Base-by-base conservation (phyloP, 2,888 invertebrate species). In the Seira ritae region DNA sequence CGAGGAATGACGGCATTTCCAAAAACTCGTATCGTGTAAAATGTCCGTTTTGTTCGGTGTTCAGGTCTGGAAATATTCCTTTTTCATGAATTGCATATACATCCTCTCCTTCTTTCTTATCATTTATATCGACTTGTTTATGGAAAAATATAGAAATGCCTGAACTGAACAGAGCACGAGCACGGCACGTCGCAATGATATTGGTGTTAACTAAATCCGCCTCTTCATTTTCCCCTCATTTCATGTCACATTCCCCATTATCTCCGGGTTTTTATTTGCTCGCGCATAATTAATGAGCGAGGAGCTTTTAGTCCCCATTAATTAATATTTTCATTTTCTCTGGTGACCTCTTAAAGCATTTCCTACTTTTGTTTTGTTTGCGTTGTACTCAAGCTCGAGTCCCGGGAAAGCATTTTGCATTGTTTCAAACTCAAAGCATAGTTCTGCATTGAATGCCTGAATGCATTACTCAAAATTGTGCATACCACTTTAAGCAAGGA, bases 181-280 rank as follows among this genome's bases (percentile, higher is more conserved):
- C 31, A 31, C 31, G 31, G 31, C 3, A n/a, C n/a, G n/a, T n/a
- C n/a, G n/a, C n/a, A n/a, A n/a, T n/a, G n/a, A n/a, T n/a, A n/a
- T n/a, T 31, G 31, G 31, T 8, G 31, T 8, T 31, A 31, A 50
- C 15, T 50, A 62, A 62, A 62, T 22, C 19, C 62, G n/a, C 62
- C 62, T 62, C 62, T 62, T 19, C 22, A 62, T 10, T 60, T 60
- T 60, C 60, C n/a, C n/a, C 17, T 60, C n/a, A 60, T 20, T 62
- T 62, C 19, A 20, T 62, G 62, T 62, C 62, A 20, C 19, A 22
- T 62, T 62, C 4, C 12, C 62, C 62, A 62, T 62, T 62, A 62
- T 62, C 62, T 62, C 31, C 8, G 31, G 31, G 3, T 22, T 62
- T 62, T 62, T 22, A 20, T 62, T 20, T 62, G 62, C 62, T 62